Evolutionary conservation across 2,797 vertebrate genomes (phyloP).

Genomic region (Falco biarmicus): DNA sequence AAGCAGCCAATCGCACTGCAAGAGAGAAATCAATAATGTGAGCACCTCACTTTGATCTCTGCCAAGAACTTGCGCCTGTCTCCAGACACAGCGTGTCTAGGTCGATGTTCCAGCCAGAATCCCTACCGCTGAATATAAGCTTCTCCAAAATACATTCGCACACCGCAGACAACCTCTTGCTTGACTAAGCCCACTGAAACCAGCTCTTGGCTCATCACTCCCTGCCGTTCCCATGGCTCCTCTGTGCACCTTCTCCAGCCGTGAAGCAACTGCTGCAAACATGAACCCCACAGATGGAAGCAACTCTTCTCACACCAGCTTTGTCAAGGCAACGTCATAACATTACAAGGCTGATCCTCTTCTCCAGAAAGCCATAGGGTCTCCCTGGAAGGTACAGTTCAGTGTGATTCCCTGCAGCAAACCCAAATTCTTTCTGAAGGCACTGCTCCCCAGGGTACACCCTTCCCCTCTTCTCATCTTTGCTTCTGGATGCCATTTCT

Average conservation of each 20-base stretch:
- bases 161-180: fast-evolving
- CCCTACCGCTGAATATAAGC: not conserved
- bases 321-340: not conserved
- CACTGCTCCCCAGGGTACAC: not conserved
- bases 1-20: fast-evolving
- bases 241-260: fast-evolving
- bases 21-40: not conserved
- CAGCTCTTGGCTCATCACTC: not conserved
- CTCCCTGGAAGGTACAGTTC: not conserved
- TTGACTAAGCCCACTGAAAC: not conserved
- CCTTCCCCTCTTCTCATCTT: not conserved
- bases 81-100: fast-evolving
- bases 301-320: not conserved
- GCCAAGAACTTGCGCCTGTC: fast-evolving
- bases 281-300: fast-evolving
- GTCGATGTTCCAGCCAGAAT: not conserved
- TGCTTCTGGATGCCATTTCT: not conserved
- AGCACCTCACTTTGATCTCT: not conserved
- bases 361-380: not conserved
- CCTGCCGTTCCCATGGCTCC: not conserved
- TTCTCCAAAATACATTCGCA: not conserved
- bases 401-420: not conserved
- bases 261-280: too few relatives aligned
- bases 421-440: not conserved
- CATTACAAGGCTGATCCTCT: not conserved